phyloP scores from a whole-genome alignment of 1,140 invertebrate genomes.

The Arctopsyche grandis region DNA sequence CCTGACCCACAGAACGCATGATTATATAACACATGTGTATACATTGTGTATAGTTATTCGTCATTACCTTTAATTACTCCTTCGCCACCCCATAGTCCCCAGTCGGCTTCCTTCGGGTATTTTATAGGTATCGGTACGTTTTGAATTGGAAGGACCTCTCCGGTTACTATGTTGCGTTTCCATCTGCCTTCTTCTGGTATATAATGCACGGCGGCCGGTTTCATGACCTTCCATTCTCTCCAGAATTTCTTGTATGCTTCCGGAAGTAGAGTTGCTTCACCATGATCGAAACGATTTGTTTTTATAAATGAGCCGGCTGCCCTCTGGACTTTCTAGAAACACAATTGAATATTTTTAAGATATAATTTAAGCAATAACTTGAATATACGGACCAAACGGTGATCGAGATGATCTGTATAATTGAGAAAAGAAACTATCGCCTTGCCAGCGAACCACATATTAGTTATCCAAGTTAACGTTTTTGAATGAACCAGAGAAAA shows the following conservation, averaged over 20 bases:
- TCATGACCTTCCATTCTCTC: constrained; percentile 80
- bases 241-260: constrained; percentile 90
- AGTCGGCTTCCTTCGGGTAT: constrained; percentile 82
- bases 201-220: constrained; percentile 87
- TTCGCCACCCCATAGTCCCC: constrained; percentile 97
- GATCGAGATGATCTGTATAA: too few relatives aligned
- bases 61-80: constrained; percentile 79
- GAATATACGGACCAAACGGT: too few relatives aligned
- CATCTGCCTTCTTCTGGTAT: constrained; percentile 79
- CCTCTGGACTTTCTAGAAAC: background rate
- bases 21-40: background rate
- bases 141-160: constrained; percentile 77
- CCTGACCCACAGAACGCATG: constrained; percentile 64
- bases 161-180: constrained; percentile 76
- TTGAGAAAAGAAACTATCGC: too few relatives aligned
- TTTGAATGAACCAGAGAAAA: too few relatives aligned
- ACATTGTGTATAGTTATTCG: constrained; percentile 13
- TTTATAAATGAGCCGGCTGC: constrained; percentile 41
- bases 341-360: too few relatives aligned
- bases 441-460: too few relatives aligned
- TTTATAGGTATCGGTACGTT: constrained; percentile 82
- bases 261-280: constrained; percentile 76
- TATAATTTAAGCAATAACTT: too few relatives aligned
- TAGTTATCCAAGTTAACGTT: too few relatives aligned
- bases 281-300: constrained; percentile 68